Percentiles rank a stretch among this genome's conserved stretches.
Evolutionary conservation across 2,797 vertebrate species (phyloP).

Genomic region (Neoniphon sammara): DNA sequence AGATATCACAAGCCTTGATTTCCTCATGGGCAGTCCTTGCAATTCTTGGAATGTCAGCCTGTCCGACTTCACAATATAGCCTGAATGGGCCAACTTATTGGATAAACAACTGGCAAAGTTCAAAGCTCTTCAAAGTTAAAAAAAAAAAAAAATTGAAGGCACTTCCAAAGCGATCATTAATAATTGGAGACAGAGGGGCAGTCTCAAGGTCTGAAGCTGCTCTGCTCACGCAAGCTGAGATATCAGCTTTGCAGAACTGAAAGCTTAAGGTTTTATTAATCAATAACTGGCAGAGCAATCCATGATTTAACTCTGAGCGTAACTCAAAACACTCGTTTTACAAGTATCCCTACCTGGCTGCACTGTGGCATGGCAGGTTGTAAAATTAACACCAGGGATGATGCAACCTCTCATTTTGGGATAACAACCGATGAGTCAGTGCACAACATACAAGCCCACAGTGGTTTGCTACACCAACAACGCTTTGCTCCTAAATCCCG

Average conservation of each 20-base stretch:
- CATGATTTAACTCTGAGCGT: conserved; percentile 13
- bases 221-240: neutral
- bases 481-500: conserved; percentile 12
- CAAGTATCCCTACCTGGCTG: conserved; percentile 29
- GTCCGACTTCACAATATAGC: conserved; percentile 16
- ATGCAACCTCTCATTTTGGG: conserved; percentile 14
- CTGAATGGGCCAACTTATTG: conserved; percentile 35
- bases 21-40: conserved; percentile 42
- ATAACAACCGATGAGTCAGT: conserved; percentile 55
- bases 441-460: neutral
- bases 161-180: conserved; percentile 23
- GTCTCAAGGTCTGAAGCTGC: conserved; percentile 7
- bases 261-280: conserved; percentile 33
- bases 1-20: conserved; percentile 52
- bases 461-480: conserved; percentile 31
- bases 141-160: neutral
- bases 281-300: conserved; percentile 25
- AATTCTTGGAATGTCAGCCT: conserved; percentile 10
- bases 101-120: conserved; percentile 25
- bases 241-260: conserved; percentile 7
- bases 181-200: conserved; percentile 10
- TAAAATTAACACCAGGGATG: conserved; percentile 23
- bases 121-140: conserved; percentile 29
- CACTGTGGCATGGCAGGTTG: conserved; percentile 33
- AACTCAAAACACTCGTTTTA: conserved; percentile 36